Percentiles rank a stretch among this genome's conserved stretches.
These are phyloP conservation scores for Herminia tarsipennalis DNA, from an alignment of 2,888 invertebrate species.

Conservation along the genomic window DNA sequence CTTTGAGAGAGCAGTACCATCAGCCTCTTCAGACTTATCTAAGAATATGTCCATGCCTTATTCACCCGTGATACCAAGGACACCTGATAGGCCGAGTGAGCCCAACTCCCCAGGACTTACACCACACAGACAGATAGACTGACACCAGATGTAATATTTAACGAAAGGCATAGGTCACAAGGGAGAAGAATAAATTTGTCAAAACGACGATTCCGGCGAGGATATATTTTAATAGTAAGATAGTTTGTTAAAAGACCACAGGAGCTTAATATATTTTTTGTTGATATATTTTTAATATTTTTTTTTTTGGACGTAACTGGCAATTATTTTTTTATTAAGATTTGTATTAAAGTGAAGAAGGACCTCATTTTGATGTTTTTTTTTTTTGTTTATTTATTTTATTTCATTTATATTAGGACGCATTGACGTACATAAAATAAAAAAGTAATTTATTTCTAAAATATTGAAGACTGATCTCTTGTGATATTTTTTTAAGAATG, in stretches of 20 bases:
- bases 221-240: background rate
- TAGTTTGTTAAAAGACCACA: slow-evolving; percentile 1
- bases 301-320: background rate
- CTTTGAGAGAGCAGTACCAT: background rate
- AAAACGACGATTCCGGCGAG: background rate
- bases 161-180: background rate
- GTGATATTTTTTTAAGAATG: slow-evolving; percentile 4
- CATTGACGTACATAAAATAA: background rate
- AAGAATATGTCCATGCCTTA: slow-evolving; percentile 17
- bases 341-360: background rate
- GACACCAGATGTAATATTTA: slow-evolving; percentile 3
- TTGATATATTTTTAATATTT: background rate
- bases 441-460: slow-evolving; percentile 5
- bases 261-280: background rate
- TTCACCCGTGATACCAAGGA: slow-evolving; percentile 3
- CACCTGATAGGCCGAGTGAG: slow-evolving; percentile 4
- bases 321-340: background rate
- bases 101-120: background rate
- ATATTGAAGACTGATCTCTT: slow-evolving; percentile 7
- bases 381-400: background rate
- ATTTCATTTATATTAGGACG: slow-evolving; percentile 1
- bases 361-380: slow-evolving; percentile 3
- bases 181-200: background rate
- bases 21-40: background rate
- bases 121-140: slow-evolving; percentile 3